phyloP scores from a whole-genome alignment of 2,888 invertebrate species.

The Agrotis puta region DNA sequence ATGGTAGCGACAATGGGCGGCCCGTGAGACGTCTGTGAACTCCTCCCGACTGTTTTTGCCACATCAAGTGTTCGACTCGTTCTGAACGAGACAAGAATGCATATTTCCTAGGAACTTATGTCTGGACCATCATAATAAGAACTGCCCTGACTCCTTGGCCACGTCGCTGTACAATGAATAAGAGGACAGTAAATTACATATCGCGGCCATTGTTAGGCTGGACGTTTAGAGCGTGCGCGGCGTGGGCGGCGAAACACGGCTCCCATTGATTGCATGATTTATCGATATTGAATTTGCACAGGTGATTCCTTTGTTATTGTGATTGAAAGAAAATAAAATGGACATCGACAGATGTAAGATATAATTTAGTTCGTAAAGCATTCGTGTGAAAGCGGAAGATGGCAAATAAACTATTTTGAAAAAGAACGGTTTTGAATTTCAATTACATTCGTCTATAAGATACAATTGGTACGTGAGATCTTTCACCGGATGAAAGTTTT shows the following conservation, averaged over 20 bases:
- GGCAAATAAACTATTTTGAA: slow-evolving; percentile 57
- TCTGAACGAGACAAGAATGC: slow-evolving; percentile 62
- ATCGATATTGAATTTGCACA: slow-evolving; percentile 79
- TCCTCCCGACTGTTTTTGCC: slow-evolving; percentile 78
- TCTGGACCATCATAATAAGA: slow-evolving; percentile 63
- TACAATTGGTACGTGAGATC: slow-evolving; percentile 68
- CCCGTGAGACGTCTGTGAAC: slow-evolving; percentile 83
- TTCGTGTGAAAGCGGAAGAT: slow-evolving; percentile 62
- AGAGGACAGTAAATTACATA: slow-evolving; percentile 66
- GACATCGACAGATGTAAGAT: slow-evolving; percentile 54
- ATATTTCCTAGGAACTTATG: slow-evolving; percentile 57
- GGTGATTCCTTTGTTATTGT: slow-evolving; percentile 71
- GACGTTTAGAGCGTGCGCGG: slow-evolving; percentile 63
- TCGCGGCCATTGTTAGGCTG: slow-evolving; percentile 70
- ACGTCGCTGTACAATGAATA: slow-evolving; percentile 54
- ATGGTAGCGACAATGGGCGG: slow-evolving; percentile 72
- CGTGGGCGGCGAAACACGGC: slow-evolving; percentile 72
- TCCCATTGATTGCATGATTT: slow-evolving; percentile 79
- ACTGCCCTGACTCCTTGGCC: slow-evolving; percentile 46
- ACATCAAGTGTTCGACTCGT: slow-evolving; percentile 72
- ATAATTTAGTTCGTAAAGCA: slow-evolving; percentile 51
- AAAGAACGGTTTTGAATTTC: slow-evolving; percentile 63
- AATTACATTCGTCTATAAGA: slow-evolving; percentile 58
- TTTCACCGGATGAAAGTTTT: slow-evolving; percentile 64
- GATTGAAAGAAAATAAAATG: slow-evolving; percentile 65